Base-by-base conservation (phyloP, 2,888 invertebrate species). In the Smittia sp. region DNA sequence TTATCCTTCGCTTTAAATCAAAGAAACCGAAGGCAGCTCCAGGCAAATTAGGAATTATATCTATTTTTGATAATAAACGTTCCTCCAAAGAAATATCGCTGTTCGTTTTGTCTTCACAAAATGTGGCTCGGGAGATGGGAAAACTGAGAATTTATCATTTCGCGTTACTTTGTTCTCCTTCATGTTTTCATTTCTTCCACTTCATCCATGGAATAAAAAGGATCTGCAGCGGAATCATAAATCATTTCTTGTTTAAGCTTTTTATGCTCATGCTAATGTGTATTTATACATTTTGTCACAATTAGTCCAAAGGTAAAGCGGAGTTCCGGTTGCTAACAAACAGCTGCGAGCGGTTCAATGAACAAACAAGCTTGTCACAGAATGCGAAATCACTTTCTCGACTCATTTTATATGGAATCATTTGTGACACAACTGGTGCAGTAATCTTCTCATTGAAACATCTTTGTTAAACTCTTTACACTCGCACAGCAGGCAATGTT, bases 131-230 rank as follows among this genome's bases (percentile, higher is more conserved):
- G 20, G 22, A 1, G 58, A 58, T 20, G 58, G 58, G 58, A 58
- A 58, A 58, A 20, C 58, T 18, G 58, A 58, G 58, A 58, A 46
- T 46, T 46, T 46, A 46, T 46, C 46, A 46, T 46, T 46, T 11
- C 15, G 46, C 15, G 6, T 46, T 46, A 46, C 2, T 46, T 46
- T 46, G 46, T 15, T 46, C 15, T 7, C 46, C 46, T 46, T 46
- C 46, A 46, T 46, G 46, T 46, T 46, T 46, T 15, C 46, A 11
- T n/a, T 46, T 11, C 15, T 46, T 46, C 46, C 15, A 46, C n/a
- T 46, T 46, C 15, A 11, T n/a, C 15, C 46, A 3, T 11, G 46
- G 46, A 15, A 11, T n/a, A 46, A 15, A 15, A 46, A 15, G 11
- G 46, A 46, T 46, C 46, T 46, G 46, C n/a, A 6, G 46, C 46